Evolutionary conservation across 2,113 vertebrate genomes (phyloP), one percentile per base, ranked within the genome.

Genomic region (Illadopsis cleaveri): DNA sequence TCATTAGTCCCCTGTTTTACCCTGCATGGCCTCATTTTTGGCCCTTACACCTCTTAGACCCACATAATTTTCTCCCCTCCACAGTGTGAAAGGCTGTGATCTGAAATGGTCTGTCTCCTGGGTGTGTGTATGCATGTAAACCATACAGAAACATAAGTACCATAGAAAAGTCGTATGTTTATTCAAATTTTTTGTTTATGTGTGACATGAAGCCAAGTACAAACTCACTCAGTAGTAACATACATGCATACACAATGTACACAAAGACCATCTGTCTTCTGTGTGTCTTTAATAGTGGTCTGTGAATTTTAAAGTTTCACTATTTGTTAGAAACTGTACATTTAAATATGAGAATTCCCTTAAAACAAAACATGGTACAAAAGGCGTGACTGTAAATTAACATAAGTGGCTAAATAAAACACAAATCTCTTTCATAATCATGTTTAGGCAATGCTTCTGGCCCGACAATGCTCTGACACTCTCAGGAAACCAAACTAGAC

Each of bases 401-500:
- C 97, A 85, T 10, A 8, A 91, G 81, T 83, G 66, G 79, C 94
- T 96, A 93, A 97, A 92, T 89, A 96, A 94, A 95, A 94, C 69
- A 91, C 61, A 91, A 45, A 92, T 94, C 60, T 95, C 44, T 92
- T 86, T 88, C 93, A 94, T 98, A 97, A 98, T 98, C 96, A 79
- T 91, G 80, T 98, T 97, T 98, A 75, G 96, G 96, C 97, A 96
- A 72, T 96, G 88, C 81, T 97, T 94, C 92, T 86, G 94, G 86
- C 87, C 64, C 18, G 20, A 82, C 47, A 94, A 40, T 93, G 42
- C 89, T 97, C 92, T 97, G 79, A 97, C 91, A 97, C 93, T 96
- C 91, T 95, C 84, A 90, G 91, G 95, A 91, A 97, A 97, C 88
- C 75, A 61, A 96, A 97, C 94, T 91, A 97, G 96, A 97, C 96